Percentiles rank a stretch among this genome's conserved stretches.
Evolutionary conservation across 53 echinoderm and acorn worm species (phyloP).

Genomic region (Antedon mediterranea): DNA sequence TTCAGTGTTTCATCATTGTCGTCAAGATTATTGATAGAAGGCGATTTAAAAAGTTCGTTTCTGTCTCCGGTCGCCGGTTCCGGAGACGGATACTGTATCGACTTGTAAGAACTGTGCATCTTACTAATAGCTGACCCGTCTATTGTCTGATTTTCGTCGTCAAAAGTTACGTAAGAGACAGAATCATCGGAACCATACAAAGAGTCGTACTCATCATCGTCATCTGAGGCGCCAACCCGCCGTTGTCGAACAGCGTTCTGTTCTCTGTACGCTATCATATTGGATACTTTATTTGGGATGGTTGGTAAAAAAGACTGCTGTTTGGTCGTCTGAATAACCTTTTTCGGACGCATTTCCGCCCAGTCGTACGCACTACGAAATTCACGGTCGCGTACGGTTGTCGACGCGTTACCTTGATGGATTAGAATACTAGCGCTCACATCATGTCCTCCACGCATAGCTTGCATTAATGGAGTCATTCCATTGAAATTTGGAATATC

Average conservation of each 20-base stretch:
- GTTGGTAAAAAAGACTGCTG: slow-evolving; percentile 12
- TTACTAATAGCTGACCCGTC: not conserved
- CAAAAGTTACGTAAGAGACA: not conserved
- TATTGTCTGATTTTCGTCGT: not conserved
- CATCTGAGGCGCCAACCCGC: slow-evolving; percentile 5
- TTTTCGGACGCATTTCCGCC: slow-evolving; percentile 24
- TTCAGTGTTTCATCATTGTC: not conserved
- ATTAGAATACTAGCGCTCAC: slow-evolving; percentile 73
- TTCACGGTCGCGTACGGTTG: slow-evolving; percentile 39
- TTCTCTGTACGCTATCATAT: not conserved
- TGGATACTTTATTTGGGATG: slow-evolving; percentile 2
- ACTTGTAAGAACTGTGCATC: not conserved
- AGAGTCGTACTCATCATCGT: slow-evolving; percentile 12
- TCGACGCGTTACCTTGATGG: slow-evolving; percentile 67
- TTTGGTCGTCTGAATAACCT: not conserved
- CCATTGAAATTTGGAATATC: slow-evolving; percentile 64
- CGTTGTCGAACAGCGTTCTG: slow-evolving; percentile 3
- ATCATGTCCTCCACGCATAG: slow-evolving; percentile 52
- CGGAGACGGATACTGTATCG: slow-evolving; percentile 2
- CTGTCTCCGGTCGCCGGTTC: not conserved
- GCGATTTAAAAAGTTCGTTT: not conserved
- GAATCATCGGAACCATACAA: not conserved
- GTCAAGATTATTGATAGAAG: not conserved
- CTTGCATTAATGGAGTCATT: slow-evolving; percentile 79
- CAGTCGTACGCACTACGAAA: slow-evolving; percentile 54